These are phyloP conservation scores for Ophiothrix spiculata DNA, from an alignment of 35 echinoderm and acorn worm species.

Conservation along the genomic window DNA sequence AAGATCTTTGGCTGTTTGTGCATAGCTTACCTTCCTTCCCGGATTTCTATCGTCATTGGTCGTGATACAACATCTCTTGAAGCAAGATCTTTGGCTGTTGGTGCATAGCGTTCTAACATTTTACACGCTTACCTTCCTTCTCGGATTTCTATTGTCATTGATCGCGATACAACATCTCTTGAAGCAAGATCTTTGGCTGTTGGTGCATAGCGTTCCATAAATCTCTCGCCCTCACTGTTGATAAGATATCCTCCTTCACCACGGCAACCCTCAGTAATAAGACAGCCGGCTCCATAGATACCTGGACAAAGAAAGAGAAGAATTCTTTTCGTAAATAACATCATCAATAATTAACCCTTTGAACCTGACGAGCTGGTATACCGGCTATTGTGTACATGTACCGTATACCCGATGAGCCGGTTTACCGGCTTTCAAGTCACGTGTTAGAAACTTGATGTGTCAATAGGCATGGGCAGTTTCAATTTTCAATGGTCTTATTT, in stretches of 20 bases:
- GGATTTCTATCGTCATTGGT: conserved; percentile 96
- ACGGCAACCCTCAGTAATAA: conserved; percentile 96
- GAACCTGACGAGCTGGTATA: no score
- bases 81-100: conserved; percentile 91
- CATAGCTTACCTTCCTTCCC: conserved; percentile 96
- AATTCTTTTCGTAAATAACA: no score
- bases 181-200: conserved; percentile 96
- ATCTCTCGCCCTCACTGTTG: conserved; percentile 93
- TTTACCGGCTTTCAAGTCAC: no score
- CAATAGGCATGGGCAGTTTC: no score
- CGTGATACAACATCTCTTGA: conserved; percentile 92
- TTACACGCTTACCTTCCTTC: conserved; percentile 99
- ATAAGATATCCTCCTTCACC: conserved; percentile 90
- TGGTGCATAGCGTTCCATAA: conserved; percentile 97
- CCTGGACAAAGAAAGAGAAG: conserved; percentile 60
- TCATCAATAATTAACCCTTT: no score
- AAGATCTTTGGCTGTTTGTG: conserved; percentile 91
- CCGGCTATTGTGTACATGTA: no score
- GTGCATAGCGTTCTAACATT: conserved; percentile 94
- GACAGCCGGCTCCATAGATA: conserved; percentile 97
- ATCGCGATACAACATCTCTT: conserved; percentile 91
- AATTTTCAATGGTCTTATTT: no score
- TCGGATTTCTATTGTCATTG: conserved; percentile 98
- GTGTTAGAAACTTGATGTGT: no score
- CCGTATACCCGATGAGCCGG: no score